A percentile compares a stretch with the other conserved stretches of the same genome.
Conservation (phyloP, 2,888 invertebrate species). For the Ethmia dodecea region DNA sequence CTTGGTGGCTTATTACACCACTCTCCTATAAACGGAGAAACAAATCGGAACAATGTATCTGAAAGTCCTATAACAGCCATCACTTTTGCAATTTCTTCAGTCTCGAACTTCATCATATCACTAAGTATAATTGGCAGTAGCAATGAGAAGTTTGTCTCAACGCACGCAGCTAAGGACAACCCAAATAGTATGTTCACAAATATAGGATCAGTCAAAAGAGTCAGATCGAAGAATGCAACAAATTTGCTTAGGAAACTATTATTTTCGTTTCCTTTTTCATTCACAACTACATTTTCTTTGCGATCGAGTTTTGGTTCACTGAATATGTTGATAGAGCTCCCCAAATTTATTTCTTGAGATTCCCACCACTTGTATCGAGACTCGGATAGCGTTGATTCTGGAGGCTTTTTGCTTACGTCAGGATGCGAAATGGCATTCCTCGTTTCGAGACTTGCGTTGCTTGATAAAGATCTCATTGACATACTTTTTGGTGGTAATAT, state of each 20-base stretch:
- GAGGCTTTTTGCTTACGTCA: conserved; percentile 47
- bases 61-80: conserved; percentile 80
- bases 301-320: conserved; percentile 38
- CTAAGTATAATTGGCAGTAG: conserved; percentile 81
- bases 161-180: conserved; percentile 81
- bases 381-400: conserved; percentile 38
- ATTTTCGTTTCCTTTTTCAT: conserved; percentile 25
- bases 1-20: conserved; percentile 79
- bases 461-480: conserved; percentile 56
- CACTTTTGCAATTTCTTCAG: conserved; percentile 76
- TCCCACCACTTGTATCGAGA: conserved; percentile 75
- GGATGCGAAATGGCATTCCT: conserved; percentile 63
- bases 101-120: conserved; percentile 78
- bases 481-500: conserved; percentile 44
- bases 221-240: conserved; percentile 79
- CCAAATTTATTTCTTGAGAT: conserved; percentile 76
- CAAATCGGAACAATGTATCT: conserved; percentile 78
- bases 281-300: conserved; percentile 28
- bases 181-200: conserved; percentile 83
- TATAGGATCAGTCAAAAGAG: conserved; percentile 80
- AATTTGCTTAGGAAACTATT: conserved; percentile 43
- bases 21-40: conserved; percentile 82
- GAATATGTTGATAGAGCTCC: conserved; percentile 79
- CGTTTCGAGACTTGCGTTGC: conserved; percentile 39
- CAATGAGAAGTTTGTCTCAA: conserved; percentile 83